Base-by-base conservation (phyloP, 1,140 invertebrate genomes). In the Maconellicoccus hirsutus region DNA sequence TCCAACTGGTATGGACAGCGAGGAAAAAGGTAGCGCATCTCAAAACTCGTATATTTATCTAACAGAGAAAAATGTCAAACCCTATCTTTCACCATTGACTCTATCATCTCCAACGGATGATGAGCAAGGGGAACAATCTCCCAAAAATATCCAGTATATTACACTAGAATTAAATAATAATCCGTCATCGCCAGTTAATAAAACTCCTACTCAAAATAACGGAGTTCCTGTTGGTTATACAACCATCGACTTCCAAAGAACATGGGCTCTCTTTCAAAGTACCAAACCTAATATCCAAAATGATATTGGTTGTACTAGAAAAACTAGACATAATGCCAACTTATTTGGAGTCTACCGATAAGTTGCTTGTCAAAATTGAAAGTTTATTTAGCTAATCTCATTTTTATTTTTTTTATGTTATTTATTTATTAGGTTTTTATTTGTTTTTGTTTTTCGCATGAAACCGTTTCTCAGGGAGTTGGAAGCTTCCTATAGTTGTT, bases 221-320 rank as follows among this genome's bases (percentile, higher is more conserved):
- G 21, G 73, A 72, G 23, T 72, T 75, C 7, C 85, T 83, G 69
- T 83, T 84, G 89, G 91, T 63, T 97, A 96, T 77, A 93, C 92
- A 10, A 93, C 89, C 0, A 97, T 97, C 72, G 94, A 97, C 80
- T 96, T 96, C 79, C 88, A 94, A 76, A 92, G 91, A 79, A 96
- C 94, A 0, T 88, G 87, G 27, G 93, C 93, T 16, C 81, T 96
- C n/a, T 89, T 87, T 10, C 81, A 87, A 76, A 83, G 84, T 71
- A 77, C 83, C 74, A 69, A 66, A 22, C 72, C 71, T 33, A 82
- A 85, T 77, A 81, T 81, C 75, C 81, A 84, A 14, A 77, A 83
- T 70, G 81, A 85, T 75, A 80, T 80, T 70, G 83, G 85, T 75
- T 82, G 84, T 29, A 85, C 82, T 21, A 79, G 85, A 69, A 87